A percentile compares a stretch with the other conserved stretches of the same genome.
phyloP scores from a whole-genome alignment of 2,113 vertebrate species.

The Chaetodon auriga region DNA sequence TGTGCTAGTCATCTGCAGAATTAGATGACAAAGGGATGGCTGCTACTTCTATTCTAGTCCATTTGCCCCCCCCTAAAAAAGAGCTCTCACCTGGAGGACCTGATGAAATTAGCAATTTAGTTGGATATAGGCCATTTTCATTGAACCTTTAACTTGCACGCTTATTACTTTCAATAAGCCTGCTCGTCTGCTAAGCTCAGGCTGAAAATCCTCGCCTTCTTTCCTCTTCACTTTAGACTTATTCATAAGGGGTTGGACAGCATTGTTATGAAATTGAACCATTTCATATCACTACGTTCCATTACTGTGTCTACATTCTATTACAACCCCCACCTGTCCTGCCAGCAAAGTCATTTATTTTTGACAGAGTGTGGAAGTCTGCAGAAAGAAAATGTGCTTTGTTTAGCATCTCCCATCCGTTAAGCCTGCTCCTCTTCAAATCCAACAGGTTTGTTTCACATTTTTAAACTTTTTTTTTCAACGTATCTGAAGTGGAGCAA shows the following conservation, averaged over 20 bases:
- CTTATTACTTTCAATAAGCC: slow-evolving; percentile 66
- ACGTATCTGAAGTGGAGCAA: neutral
- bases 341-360: slow-evolving; percentile 58
- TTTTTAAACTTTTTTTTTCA: neutral
- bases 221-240: slow-evolving; percentile 44
- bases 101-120: slow-evolving; percentile 86
- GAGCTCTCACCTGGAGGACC: slow-evolving; percentile 87
- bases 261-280: slow-evolving; percentile 65
- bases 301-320: slow-evolving; percentile 62
- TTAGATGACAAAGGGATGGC: slow-evolving; percentile 50
- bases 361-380: slow-evolving; percentile 32
- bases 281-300: slow-evolving; percentile 53
- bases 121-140: slow-evolving; percentile 48
- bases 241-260: slow-evolving; percentile 44
- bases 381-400: slow-evolving; percentile 50
- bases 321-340: slow-evolving; percentile 62
- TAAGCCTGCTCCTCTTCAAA: neutral
- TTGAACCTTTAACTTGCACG: slow-evolving; percentile 51
- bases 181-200: slow-evolving; percentile 49
- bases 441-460: neutral
- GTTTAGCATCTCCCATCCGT: slow-evolving; percentile 22
- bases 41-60: slow-evolving; percentile 89
- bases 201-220: slow-evolving; percentile 37
- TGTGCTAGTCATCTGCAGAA: slow-evolving; percentile 68
- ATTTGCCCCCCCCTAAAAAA: slow-evolving; percentile 83